phyloP scores from a whole-genome alignment of 2,888 invertebrate species.

The Parnassius orleans region DNA sequence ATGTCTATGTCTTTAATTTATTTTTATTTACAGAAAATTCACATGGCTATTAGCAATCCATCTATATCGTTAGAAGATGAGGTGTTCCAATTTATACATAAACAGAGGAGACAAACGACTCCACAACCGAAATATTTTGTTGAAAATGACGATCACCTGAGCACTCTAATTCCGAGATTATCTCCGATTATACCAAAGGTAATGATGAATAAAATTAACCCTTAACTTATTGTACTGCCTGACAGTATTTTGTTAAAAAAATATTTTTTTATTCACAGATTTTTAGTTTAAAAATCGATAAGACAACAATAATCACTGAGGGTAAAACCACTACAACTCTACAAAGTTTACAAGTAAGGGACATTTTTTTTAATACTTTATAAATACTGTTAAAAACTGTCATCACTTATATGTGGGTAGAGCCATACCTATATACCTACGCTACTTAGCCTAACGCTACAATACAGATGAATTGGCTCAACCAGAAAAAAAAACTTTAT shows the following conservation, averaged over 20 bases:
- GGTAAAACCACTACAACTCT: constrained; percentile 85
- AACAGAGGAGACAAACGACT: constrained; percentile 49
- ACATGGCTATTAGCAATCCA: constrained; percentile 81
- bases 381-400: no score
- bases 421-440: no score
- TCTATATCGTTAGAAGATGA: constrained; percentile 80
- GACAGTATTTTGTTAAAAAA: neutral
- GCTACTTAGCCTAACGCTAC: no score
- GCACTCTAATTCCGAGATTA: constrained; percentile 82
- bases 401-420: no score
- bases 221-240: no score
- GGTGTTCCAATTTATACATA: constrained; percentile 74
- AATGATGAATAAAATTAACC: constrained; percentile 23
- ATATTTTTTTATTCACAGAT: constrained; percentile 75
- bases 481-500: no score
- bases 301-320: constrained; percentile 85
- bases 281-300: constrained; percentile 87
- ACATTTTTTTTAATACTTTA: neutral
- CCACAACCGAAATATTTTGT: constrained; percentile 27
- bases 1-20: neutral
- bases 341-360: constrained; percentile 82
- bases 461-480: no score
- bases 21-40: constrained; percentile 81
- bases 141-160: constrained; percentile 44
- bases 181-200: constrained; percentile 92